Evolutionary conservation across 2,888 invertebrate species (phyloP).

Genomic region (Caenorhabditis afra): DNA sequence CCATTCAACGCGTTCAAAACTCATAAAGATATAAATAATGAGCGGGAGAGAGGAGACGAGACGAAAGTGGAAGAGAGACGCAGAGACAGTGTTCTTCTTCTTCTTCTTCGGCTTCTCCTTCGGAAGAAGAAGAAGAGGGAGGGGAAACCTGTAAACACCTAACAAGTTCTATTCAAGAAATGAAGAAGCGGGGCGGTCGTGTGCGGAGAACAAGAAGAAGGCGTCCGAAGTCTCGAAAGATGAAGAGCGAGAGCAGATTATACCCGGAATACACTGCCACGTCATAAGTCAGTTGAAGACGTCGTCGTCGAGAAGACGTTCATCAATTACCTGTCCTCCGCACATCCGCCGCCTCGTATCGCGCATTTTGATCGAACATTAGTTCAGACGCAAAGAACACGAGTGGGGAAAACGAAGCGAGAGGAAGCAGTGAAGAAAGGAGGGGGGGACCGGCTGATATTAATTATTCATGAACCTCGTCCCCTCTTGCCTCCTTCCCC

Average conservation of each 20-base stretch:
- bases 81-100: slow-evolving; percentile 30
- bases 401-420: slow-evolving; percentile 23
- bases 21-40: slow-evolving; percentile 58
- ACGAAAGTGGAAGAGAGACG: slow-evolving; percentile 22
- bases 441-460: slow-evolving; percentile 44
- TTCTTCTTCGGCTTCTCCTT: no score
- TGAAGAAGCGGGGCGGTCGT: slow-evolving; percentile 16
- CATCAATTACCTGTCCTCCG: background rate
- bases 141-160: slow-evolving; percentile 51
- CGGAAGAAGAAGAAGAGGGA: no score
- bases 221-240: background rate
- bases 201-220: slow-evolving; percentile 11
- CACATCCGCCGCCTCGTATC: background rate
- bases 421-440: slow-evolving; percentile 17
- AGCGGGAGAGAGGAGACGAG: slow-evolving; percentile 27
- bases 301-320: background rate
- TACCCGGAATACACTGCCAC: background rate
- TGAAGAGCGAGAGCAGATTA: background rate
- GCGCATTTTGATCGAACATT: slow-evolving; percentile 14
- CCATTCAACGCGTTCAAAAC: slow-evolving; percentile 37
- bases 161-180: slow-evolving; percentile 52
- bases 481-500: slow-evolving; percentile 21
- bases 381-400: slow-evolving; percentile 33
- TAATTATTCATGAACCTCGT: slow-evolving; percentile 54
- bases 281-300: background rate